Percentiles rank a stretch among this genome's conserved stretches.
Conservation (phyloP, 2,797 vertebrate genomes). For the Apogon hyalosoma region DNA sequence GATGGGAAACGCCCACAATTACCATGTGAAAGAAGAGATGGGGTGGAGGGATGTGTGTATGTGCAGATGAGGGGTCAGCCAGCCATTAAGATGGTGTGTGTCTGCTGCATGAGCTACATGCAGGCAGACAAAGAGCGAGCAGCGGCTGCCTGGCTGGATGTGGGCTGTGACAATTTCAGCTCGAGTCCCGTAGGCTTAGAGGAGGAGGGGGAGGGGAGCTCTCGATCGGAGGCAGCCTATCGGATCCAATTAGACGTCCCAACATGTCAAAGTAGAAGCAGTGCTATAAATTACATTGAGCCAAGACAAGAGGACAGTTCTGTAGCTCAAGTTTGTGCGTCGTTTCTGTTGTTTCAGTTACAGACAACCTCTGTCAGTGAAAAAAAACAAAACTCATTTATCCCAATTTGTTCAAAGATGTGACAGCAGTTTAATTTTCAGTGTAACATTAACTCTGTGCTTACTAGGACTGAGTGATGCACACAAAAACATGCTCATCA, state of each 20-base stretch:
- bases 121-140: slow-evolving; percentile 64
- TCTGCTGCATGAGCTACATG: slow-evolving; percentile 43
- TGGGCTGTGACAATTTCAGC: slow-evolving; percentile 30
- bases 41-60: neutral
- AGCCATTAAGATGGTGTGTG: slow-evolving; percentile 49
- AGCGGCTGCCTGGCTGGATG: slow-evolving; percentile 38
- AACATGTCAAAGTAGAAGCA: slow-evolving; percentile 24
- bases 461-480: too few relatives aligned
- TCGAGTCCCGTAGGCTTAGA: slow-evolving; percentile 7
- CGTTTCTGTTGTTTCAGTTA: too few relatives aligned
- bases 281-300: too few relatives aligned
- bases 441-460: too few relatives aligned
- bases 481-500: too few relatives aligned
- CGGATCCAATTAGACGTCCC: slow-evolving; percentile 39
- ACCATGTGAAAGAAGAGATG: slow-evolving; percentile 59
- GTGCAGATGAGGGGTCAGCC: neutral
- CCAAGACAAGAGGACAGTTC: too few relatives aligned
- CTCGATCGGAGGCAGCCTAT: slow-evolving; percentile 35
- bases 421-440: too few relatives aligned
- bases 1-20: slow-evolving; percentile 57
- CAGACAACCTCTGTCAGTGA: too few relatives aligned
- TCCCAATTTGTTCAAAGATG: too few relatives aligned
- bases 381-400: too few relatives aligned
- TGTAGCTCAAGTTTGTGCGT: too few relatives aligned
- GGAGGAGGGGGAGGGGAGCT: slow-evolving; percentile 43